Conservation (phyloP, 2,113 vertebrate genomes). For the Pavo muticus region DNA sequence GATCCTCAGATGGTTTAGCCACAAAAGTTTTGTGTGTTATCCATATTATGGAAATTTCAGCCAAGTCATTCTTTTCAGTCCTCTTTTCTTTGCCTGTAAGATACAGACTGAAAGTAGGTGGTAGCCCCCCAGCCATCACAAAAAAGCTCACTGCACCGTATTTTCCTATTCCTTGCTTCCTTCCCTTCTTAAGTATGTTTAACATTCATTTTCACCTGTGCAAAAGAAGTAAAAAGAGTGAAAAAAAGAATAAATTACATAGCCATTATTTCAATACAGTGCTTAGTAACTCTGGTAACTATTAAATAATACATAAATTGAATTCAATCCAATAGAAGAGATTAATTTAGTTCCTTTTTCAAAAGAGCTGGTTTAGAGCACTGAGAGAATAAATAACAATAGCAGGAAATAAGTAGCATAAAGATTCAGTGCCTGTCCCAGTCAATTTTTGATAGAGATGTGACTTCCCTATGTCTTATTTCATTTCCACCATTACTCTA, state of each 20-base stretch:
- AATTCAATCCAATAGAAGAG: slow-evolving; percentile 37
- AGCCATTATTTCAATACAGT: neutral
- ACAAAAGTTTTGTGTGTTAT: neutral
- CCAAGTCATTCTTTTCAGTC: neutral
- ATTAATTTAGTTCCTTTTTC: slow-evolving; percentile 50
- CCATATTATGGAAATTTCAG: neutral
- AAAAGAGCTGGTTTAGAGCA: slow-evolving; percentile 42
- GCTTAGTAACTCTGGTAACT: slow-evolving; percentile 39
- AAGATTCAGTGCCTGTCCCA: neutral
- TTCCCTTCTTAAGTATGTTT: neutral
- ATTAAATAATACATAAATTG: slow-evolving; percentile 15
- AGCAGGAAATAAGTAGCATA: neutral
- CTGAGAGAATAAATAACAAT: slow-evolving; percentile 40
- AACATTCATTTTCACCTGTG: neutral
- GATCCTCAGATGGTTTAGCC: neutral
- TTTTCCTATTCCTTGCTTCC: neutral
- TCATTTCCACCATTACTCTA: neutral
- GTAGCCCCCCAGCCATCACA: neutral
- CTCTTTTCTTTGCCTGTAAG: neutral
- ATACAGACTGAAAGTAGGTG: neutral
- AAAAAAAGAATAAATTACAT: neutral
- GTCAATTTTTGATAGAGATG: neutral
- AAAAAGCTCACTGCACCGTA: neutral
- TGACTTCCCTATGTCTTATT: neutral
- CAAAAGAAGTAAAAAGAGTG: neutral